These are phyloP conservation scores for Tetramorium bicarinatum DNA, from an alignment of 2,888 invertebrate genomes.

Conservation along the genomic window DNA sequence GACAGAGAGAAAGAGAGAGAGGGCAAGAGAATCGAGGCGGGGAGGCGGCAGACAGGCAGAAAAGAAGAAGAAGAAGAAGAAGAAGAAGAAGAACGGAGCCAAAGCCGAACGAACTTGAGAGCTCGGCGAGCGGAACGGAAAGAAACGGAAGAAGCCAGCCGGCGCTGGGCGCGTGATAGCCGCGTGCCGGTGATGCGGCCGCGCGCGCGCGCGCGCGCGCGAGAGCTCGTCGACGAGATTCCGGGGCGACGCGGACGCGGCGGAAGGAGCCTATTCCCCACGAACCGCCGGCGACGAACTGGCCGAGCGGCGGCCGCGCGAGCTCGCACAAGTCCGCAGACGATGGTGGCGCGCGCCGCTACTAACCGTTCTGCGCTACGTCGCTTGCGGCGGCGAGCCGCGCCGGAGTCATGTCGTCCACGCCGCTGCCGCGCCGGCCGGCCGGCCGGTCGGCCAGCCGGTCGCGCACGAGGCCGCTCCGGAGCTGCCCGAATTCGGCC, in stretches of 20 bases:
- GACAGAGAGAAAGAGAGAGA: conserved; percentile 2
- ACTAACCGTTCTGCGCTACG: conserved; percentile 77
- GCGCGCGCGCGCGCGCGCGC: background rate
- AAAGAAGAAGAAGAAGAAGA: too few species aligned
- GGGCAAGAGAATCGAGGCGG: conserved; percentile 3
- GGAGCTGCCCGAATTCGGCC: conserved; percentile 79
- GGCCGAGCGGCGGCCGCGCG: conserved; percentile 82
- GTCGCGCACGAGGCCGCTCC: conserved; percentile 75
- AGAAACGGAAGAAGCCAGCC: background rate
- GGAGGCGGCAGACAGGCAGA: background rate
- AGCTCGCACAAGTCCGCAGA: conserved; percentile 69
- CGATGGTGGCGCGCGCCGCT: conserved; percentile 69
- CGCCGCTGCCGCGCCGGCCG: conserved; percentile 18
- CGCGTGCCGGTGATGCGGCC: background rate
- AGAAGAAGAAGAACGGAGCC: background rate
- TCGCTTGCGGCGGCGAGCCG: conserved; percentile 29
- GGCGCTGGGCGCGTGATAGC: background rate
- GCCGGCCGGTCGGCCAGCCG: conserved; percentile 55
- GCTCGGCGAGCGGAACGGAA: background rate
- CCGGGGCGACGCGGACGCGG: conserved; percentile 63
- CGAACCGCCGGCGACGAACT: conserved; percentile 85
- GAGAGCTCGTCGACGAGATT: conserved; percentile 1
- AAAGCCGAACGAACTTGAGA: background rate
- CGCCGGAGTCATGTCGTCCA: background rate
- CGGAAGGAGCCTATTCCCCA: conserved; percentile 78